Percentiles rank a stretch among this genome's conserved stretches.
Evolutionary conservation across 23 tunicate species (phyloP).

Genomic region (Pegea sp.): DNA sequence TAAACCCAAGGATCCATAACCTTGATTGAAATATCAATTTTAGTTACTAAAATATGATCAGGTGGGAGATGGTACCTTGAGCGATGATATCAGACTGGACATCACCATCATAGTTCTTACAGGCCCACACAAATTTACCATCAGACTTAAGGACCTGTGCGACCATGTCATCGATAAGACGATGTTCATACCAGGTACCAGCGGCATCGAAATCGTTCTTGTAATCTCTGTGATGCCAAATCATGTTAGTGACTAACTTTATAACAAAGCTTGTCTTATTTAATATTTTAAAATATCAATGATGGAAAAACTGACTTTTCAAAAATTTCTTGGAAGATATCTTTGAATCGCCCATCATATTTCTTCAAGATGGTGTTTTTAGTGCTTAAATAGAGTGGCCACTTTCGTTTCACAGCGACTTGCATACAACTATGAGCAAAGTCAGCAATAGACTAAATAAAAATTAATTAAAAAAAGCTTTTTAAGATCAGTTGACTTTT

Average conservation of each 20-base stretch:
- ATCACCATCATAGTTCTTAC: conserved; percentile 99
- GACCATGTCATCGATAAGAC: conserved; percentile 98
- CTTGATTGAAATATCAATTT: conserved; percentile 1
- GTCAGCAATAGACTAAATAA: conserved; percentile 54
- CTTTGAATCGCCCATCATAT: conserved; percentile 98
- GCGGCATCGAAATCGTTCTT: conserved; percentile 81
- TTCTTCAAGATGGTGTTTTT: conserved; percentile 98
- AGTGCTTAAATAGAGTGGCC: conserved; percentile 98
- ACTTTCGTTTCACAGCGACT: conserved; percentile 83
- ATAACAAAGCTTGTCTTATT: too few species aligned
- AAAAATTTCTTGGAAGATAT: conserved; percentile 90
- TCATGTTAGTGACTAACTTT: too few species aligned
- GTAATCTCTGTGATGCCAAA: conserved; percentile 72
- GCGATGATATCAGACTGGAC: conserved; percentile 98
- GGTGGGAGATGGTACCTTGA: conserved; percentile 30
- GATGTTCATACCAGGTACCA: conserved; percentile 96
- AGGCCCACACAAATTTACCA: conserved; percentile 98
- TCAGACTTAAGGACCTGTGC: conserved; percentile 92
- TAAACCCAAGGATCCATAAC: conserved; percentile 81
- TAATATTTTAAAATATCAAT: not conserved
- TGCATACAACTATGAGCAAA: conserved; percentile 98
- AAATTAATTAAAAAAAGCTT: not conserved
- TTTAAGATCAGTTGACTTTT: too few species aligned
- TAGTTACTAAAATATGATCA: not conserved
- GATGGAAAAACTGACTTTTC: conserved; percentile 21